A percentile compares a stretch with the other conserved stretches of the same genome.
Conservation (phyloP, 2,888 invertebrate species). For the Cerceris rybyensis region DNA sequence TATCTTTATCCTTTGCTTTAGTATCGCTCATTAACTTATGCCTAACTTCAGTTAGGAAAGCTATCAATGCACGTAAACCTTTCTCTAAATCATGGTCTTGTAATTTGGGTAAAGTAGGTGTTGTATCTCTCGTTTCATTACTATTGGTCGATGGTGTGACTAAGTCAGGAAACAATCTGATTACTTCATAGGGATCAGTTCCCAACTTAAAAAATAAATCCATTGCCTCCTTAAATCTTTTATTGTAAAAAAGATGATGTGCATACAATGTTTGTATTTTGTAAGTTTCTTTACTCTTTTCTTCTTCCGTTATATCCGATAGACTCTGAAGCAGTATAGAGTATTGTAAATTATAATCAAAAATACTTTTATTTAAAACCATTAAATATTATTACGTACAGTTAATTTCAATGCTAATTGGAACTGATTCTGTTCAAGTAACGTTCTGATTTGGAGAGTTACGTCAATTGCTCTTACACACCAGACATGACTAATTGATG, state of each 20-base stretch:
- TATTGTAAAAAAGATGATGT: conserved; percentile 94
- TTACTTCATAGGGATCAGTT: conserved; percentile 97
- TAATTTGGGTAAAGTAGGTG: conserved; percentile 84
- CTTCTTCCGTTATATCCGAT: conserved; percentile 90
- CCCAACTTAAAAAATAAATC: conserved; percentile 93
- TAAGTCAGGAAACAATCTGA: conserved; percentile 95
- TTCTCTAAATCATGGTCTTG: conserved; percentile 93
- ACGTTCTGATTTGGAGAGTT: conserved; percentile 90
- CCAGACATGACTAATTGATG: conserved; percentile 95
- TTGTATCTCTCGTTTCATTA: conserved; percentile 79
- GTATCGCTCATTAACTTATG: conserved; percentile 82
- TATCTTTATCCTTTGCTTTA: conserved; percentile 75
- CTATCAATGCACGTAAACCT: conserved; percentile 93
- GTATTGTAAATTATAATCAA: neutral
- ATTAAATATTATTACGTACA: conserved; percentile 83
- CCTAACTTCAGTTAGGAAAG: conserved; percentile 92
- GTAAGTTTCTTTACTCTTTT: conserved; percentile 90
- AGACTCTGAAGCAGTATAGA: conserved; percentile 86
- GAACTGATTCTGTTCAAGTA: conserved; percentile 95
- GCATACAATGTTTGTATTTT: conserved; percentile 96
- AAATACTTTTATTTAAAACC: neutral
- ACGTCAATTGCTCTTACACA: conserved; percentile 91
- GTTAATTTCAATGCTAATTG: conserved; percentile 95
- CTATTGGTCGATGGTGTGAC: conserved; percentile 84
- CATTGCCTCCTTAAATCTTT: conserved; percentile 95